These are phyloP conservation scores for Bungarus multicinctus DNA, from an alignment of 2,113 vertebrate genomes.

Conservation along the genomic window DNA sequence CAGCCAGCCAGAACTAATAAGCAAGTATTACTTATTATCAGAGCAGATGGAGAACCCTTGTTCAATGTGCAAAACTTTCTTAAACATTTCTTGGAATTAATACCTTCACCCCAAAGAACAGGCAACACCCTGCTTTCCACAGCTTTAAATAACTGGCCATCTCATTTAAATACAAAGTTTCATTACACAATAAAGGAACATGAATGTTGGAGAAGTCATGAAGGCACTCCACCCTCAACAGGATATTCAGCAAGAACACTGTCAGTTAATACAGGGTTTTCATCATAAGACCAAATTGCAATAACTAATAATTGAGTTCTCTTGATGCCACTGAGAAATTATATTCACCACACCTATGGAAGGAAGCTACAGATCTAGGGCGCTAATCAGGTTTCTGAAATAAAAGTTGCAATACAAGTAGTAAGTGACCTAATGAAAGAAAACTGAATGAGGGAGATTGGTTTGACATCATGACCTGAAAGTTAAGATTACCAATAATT, in stretches of 20 bases:
- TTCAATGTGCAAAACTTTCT: background rate
- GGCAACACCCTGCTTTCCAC: background rate
- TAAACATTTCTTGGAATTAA: background rate
- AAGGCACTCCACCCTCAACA: slow-evolving; percentile 43
- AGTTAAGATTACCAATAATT: background rate
- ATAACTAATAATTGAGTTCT: slow-evolving; percentile 42
- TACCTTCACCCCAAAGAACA: background rate
- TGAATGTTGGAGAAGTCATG: background rate
- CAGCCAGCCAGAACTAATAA: background rate
- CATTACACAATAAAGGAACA: slow-evolving; percentile 31
- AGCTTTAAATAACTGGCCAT: background rate
- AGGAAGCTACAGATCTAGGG: slow-evolving; percentile 36
- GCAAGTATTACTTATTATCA: background rate
- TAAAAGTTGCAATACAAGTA: background rate
- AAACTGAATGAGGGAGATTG: background rate
- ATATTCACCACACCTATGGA: slow-evolving; percentile 58
- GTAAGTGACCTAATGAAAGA: background rate
- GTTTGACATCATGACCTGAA: background rate
- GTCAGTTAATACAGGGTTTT: slow-evolving; percentile 50
- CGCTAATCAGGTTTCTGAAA: slow-evolving; percentile 20
- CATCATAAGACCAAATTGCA: slow-evolving; percentile 28
- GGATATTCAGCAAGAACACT: slow-evolving; percentile 45
- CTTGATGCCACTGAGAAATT: slow-evolving; percentile 50
- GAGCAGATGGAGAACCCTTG: background rate
- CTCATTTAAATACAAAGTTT: background rate